Conservation (phyloP, 2,113 vertebrate genomes). For the Cariama cristata region DNA sequence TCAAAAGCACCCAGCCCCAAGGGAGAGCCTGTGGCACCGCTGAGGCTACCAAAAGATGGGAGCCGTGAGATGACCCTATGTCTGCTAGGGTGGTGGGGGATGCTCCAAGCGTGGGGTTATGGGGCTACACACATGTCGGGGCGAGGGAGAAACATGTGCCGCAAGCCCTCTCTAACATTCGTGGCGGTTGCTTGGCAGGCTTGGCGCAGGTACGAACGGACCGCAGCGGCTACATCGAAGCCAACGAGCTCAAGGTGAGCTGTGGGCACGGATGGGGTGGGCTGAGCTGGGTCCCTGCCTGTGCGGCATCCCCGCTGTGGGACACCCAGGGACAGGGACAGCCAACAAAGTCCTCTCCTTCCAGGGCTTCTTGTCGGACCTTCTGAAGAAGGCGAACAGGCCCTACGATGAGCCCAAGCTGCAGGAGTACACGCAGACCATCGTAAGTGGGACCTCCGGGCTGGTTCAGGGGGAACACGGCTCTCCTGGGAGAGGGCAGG, state of each 20-base stretch:
- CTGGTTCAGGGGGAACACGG: accelerated
- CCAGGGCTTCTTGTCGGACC: constrained; percentile 93
- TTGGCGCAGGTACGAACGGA: constrained; percentile 95
- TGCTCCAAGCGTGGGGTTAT: accelerated
- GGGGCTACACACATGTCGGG: accelerated
- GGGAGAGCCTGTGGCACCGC: neutral
- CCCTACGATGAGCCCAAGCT: constrained; percentile 93
- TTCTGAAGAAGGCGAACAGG: constrained; percentile 94
- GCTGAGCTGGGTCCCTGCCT: neutral
- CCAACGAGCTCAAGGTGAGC: constrained; percentile 95
- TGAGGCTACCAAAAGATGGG: neutral
- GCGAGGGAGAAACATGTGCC: neutral
- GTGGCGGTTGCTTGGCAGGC: constrained; percentile 73
- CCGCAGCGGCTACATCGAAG: constrained; percentile 96
- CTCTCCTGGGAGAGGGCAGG: too few species aligned
- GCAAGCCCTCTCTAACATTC: accelerated
- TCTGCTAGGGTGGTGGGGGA: neutral
- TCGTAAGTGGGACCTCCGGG: constrained; percentile 78
- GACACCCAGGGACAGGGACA: accelerated
- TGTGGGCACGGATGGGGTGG: accelerated
- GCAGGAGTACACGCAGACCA: constrained; percentile 94
- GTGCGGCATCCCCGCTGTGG: accelerated
- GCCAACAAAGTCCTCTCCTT: neutral
- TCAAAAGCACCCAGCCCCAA: neutral
- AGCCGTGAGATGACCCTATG: neutral